These are phyloP conservation scores for Picathartes gymnocephalus DNA, from an alignment of 2,113 vertebrate genomes.

Conservation along the genomic window DNA sequence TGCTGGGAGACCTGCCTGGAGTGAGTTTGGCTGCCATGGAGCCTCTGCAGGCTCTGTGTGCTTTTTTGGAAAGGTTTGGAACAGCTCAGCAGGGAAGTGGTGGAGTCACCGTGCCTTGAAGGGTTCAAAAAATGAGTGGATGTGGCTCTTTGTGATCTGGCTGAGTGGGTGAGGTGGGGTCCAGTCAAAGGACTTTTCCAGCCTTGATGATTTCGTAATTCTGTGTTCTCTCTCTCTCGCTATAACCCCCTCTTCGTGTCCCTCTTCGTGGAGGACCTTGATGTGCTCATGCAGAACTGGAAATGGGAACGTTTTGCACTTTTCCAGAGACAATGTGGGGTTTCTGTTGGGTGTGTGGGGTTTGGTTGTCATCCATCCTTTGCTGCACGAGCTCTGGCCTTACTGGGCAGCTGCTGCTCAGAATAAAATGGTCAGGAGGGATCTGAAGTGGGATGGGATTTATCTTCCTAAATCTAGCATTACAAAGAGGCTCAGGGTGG, in stretches of 20 bases:
- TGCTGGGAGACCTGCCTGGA: neutral
- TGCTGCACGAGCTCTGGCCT: neutral
- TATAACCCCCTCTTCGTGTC: rapidly evolving
- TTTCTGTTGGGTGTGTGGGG: neutral
- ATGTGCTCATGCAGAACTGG: neutral
- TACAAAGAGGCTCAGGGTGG: neutral
- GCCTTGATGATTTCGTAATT: neutral
- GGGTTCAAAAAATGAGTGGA: rapidly evolving
- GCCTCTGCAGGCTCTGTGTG: neutral
- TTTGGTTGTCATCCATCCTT: neutral
- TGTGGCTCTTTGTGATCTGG: too few relatives aligned
- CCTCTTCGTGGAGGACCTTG: neutral
- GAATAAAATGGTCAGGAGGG: neutral
- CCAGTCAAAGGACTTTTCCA: neutral
- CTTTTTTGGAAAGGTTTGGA: neutral
- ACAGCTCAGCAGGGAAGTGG: neutral
- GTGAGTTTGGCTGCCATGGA: neutral
- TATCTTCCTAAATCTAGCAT: neutral
- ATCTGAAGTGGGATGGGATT: neutral
- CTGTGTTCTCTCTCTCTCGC: neutral
- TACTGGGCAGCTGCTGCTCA: neutral
- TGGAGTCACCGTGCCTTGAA: rapidly evolving
- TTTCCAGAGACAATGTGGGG: rapidly evolving
- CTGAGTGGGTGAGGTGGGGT: too few relatives aligned
- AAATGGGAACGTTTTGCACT: neutral